Conservation (phyloP, 2,113 vertebrate species). For the Bambusicola thoracicus region DNA sequence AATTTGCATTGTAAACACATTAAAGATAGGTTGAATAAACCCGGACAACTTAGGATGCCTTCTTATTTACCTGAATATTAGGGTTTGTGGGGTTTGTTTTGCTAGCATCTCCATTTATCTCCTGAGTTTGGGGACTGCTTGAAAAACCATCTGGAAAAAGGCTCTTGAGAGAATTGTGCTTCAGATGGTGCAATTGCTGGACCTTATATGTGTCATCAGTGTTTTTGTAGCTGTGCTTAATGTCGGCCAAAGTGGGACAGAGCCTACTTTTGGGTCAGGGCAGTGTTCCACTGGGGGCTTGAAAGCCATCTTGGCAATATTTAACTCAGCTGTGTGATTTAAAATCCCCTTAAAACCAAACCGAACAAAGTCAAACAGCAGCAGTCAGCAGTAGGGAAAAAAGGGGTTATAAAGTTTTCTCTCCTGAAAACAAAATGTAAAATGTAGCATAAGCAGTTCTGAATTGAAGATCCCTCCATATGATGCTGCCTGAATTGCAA, state of each 20-base stretch:
- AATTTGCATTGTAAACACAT: constrained; percentile 72
- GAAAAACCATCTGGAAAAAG: background rate
- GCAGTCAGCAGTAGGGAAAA: background rate
- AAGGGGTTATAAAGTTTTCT: background rate
- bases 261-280: background rate
- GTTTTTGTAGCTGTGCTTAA: background rate
- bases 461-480: fast-evolving
- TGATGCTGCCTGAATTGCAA: background rate
- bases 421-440: background rate
- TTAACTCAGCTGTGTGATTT: background rate
- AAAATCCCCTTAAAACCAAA: background rate
- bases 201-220: fast-evolving
- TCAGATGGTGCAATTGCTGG: background rate
- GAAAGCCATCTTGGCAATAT: background rate
- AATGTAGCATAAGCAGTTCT: background rate
- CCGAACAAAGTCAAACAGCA: background rate
- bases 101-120: background rate
- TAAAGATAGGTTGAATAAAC: constrained; percentile 55
- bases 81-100: background rate
- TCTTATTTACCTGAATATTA: constrained; percentile 36
- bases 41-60: background rate
- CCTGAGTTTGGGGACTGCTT: background rate
- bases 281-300: background rate
- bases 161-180: background rate
- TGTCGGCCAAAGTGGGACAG: background rate